These are phyloP conservation scores for Tauraco erythrolophus DNA, from an alignment of 2,113 vertebrate genomes.

Conservation along the genomic window DNA sequence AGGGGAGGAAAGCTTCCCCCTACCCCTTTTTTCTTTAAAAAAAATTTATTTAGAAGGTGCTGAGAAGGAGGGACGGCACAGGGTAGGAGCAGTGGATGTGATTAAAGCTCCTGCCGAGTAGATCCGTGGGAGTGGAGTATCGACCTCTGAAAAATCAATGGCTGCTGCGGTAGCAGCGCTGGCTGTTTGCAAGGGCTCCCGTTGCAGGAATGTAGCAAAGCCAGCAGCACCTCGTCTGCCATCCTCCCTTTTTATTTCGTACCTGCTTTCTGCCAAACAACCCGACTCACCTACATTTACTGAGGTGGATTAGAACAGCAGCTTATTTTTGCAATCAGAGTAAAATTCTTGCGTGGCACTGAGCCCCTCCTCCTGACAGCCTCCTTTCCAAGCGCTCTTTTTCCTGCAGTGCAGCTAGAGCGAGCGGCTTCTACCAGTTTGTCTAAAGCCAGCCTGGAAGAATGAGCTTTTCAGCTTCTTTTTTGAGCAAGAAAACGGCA, in stretches of 20 bases:
- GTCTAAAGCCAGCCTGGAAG: constrained; percentile 20
- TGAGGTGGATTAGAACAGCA: constrained; percentile 48
- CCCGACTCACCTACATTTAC: constrained; percentile 1
- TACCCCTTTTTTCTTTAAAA: neutral
- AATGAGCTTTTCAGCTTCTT: constrained; percentile 22
- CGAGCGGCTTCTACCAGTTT: constrained; percentile 59
- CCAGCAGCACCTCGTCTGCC: neutral
- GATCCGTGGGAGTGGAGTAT: constrained; percentile 79
- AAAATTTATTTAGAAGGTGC: constrained; percentile 59
- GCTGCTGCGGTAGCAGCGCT: constrained; percentile 68
- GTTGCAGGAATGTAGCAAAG: constrained; percentile 57
- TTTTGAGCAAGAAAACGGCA: neutral
- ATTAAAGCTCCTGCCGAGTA: constrained; percentile 76
- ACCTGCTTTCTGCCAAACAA: constrained; percentile 5
- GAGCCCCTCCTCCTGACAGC: constrained; percentile 63
- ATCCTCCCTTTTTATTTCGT: neutral
- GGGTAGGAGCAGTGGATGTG: constrained; percentile 75
- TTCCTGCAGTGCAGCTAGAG: constrained; percentile 71
- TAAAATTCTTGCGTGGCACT: constrained; percentile 49
- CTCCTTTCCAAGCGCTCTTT: constrained; percentile 56
- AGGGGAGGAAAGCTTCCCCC: neutral
- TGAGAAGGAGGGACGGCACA: constrained; percentile 20
- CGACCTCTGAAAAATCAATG: constrained; percentile 81
- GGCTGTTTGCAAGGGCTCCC: constrained; percentile 51
- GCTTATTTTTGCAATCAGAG: constrained; percentile 61